Conservation (phyloP, 2,113 vertebrate genomes). For the Hipposideros armiger region DNA sequence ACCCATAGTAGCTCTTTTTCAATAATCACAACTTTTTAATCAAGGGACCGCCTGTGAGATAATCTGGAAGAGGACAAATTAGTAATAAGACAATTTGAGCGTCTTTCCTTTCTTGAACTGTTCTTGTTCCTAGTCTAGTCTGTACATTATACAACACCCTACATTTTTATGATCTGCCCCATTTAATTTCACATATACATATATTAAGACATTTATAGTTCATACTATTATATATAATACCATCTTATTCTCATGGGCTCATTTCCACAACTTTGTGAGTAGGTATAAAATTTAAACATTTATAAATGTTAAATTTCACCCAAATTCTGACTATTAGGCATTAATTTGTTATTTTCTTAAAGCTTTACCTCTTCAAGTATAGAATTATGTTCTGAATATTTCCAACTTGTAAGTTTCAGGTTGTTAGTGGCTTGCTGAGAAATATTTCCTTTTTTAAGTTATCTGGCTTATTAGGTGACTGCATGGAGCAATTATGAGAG, state of each 20-base stretch:
- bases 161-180: not conserved
- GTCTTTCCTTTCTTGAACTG: not conserved
- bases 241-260: not conserved
- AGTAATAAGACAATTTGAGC: not conserved
- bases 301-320: not conserved
- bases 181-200: not conserved
- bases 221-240: not conserved
- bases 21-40: not conserved
- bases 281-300: too few species aligned
- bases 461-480: not conserved
- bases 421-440: not conserved
- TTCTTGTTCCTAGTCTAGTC: not conserved
- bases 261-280: not conserved
- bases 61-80: not conserved
- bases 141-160: not conserved
- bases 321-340: not conserved
- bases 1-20: not conserved
- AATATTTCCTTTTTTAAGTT: not conserved
- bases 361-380: not conserved
- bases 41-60: not conserved
- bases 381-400: slow-evolving; percentile 15
- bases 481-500: not conserved
- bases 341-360: slow-evolving; percentile 22
- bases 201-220: not conserved
- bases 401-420: not conserved